Evolutionary conservation across 2,888 invertebrate species (phyloP).

Genomic region (Nemoura dubitans): DNA sequence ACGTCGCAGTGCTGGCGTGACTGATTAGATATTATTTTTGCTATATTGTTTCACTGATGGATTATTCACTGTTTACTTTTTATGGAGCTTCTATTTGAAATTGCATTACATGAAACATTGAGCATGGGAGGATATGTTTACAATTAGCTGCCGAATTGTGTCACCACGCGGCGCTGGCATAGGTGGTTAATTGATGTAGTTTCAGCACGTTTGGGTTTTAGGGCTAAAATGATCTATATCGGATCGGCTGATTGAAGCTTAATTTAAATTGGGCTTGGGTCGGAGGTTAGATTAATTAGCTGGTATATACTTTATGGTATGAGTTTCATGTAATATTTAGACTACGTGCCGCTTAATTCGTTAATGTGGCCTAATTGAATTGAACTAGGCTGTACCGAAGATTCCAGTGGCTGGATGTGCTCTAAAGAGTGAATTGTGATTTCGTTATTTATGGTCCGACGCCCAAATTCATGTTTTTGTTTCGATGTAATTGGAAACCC

Average conservation of each 20-base stretch:
- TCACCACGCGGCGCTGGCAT: not conserved
- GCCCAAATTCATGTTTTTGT: not conserved
- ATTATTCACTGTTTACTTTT: too few species aligned
- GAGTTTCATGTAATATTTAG: not conserved
- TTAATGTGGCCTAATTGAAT: slow-evolving; percentile 1
- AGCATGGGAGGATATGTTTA: not conserved
- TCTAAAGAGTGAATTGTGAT: too few species aligned
- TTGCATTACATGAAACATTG: not conserved
- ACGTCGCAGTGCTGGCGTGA: too few species aligned
- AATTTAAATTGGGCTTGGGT: not conserved
- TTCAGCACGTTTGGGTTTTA: not conserved
- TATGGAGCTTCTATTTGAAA: not conserved
- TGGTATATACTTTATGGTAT: not conserved
- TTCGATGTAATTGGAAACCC: not conserved
- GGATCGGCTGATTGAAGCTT: not conserved
- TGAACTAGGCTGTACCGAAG: not conserved
- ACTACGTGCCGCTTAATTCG: not conserved
- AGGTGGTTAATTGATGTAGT: not conserved
- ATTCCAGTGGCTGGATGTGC: not conserved
- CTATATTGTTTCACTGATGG: too few species aligned
- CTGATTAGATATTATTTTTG: too few species aligned
- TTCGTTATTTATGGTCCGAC: too few species aligned
- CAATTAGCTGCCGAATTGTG: not conserved
- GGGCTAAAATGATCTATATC: not conserved
- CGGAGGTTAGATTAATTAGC: not conserved